Conservation (phyloP, 2,113 vertebrate genomes). For the Sceloporus tristichus region DNA sequence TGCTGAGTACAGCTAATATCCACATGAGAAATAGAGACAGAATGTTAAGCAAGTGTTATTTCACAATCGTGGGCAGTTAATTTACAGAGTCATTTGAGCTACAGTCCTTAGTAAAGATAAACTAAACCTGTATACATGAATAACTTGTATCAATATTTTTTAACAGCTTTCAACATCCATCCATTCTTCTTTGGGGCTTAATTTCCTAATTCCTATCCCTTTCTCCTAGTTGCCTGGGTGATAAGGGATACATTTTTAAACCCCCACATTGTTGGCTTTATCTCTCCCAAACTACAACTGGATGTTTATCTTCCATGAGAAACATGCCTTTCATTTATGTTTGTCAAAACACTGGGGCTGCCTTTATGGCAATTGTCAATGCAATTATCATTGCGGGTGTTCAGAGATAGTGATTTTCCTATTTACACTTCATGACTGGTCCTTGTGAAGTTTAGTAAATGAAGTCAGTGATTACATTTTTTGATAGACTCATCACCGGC, state of each 20-base stretch:
- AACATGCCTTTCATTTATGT: conserved; percentile 60
- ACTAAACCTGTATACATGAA: conserved; percentile 6
- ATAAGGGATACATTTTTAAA: conserved; percentile 59
- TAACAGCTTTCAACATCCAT: conserved; percentile 55
- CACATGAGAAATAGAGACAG: conserved; percentile 10
- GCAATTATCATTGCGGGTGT: conserved; percentile 70
- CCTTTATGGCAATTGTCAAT: conserved; percentile 56
- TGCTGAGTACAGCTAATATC: conserved; percentile 22
- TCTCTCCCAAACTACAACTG: conserved; percentile 56
- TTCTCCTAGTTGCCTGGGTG: conserved; percentile 37
- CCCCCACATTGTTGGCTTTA: conserved; percentile 51
- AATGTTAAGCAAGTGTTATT: conserved; percentile 52
- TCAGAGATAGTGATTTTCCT: conserved; percentile 67
- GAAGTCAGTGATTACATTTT: conserved; percentile 66
- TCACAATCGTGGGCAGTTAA: conserved; percentile 45
- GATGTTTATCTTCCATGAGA: conserved; percentile 69
- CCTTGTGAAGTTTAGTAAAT: conserved; percentile 72
- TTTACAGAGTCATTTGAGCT: conserved; percentile 41
- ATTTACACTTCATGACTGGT: conserved; percentile 60
- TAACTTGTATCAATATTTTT: conserved; percentile 18
- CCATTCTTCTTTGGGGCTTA: conserved; percentile 36
- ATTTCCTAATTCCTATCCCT: conserved; percentile 48
- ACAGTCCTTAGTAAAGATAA: conserved; percentile 10
- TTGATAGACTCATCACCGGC: conserved; percentile 63
- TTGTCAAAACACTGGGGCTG: conserved; percentile 41